A percentile compares a stretch with the other conserved stretches of the same genome.
phyloP scores from a whole-genome alignment of 2,113 vertebrate genomes.

The Camelus bactrianus region DNA sequence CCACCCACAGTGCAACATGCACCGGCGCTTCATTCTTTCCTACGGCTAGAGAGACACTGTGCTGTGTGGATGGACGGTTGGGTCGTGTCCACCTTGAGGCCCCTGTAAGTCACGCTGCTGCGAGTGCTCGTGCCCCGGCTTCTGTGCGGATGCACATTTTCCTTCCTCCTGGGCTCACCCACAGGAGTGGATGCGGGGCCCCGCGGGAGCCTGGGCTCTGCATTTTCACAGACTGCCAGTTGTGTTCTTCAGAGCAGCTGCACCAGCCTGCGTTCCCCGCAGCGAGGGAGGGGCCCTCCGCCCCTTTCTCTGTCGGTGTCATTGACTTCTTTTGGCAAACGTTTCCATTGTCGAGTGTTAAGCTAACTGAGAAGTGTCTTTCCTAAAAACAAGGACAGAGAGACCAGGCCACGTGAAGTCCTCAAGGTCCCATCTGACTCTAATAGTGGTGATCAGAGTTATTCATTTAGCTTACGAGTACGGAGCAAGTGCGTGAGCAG shows the following conservation, averaged over 20 bases:
- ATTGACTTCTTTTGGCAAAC: not conserved
- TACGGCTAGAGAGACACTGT: accelerated
- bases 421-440: not conserved
- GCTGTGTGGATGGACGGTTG: accelerated
- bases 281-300: accelerated
- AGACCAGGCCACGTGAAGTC: not conserved
- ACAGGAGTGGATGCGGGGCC: too few relatives aligned
- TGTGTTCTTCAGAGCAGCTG: not conserved
- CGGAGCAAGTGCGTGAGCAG: too few relatives aligned
- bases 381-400: not conserved
- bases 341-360: not conserved
- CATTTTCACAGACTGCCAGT: not conserved
- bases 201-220: accelerated
- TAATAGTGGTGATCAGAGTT: accelerated
- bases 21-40: accelerated
- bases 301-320: not conserved
- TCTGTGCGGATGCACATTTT: accelerated
- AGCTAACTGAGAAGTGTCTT: not conserved
- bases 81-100: not conserved
- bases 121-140: too few relatives aligned
- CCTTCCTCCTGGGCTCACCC: not conserved
- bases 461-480: not conserved
- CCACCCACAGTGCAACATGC: accelerated
- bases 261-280: accelerated
- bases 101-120: accelerated